These are phyloP conservation scores for Bellardia pandia DNA, from an alignment of 2,888 invertebrate genomes.

Conservation along the genomic window DNA sequence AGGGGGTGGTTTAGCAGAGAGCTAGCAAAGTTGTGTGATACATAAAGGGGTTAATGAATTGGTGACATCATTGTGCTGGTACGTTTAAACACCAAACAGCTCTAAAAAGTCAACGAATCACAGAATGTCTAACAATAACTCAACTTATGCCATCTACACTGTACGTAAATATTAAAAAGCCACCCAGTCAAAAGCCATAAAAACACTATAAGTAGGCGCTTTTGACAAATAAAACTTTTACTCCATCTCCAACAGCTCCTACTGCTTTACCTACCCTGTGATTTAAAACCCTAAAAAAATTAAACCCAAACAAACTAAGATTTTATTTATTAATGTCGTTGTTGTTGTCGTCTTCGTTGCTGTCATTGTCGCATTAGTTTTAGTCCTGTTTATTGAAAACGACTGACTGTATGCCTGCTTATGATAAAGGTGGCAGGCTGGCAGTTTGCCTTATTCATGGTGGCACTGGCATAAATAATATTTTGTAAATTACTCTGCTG, in stretches of 20 bases:
- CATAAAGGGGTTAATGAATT: constrained; percentile 57
- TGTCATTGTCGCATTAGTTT: constrained; percentile 43
- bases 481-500: constrained; percentile 73
- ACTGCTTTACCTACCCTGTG: background rate
- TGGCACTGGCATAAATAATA: constrained; percentile 70
- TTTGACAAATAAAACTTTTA: constrained; percentile 51
- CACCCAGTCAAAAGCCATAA: constrained; percentile 30
- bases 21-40: background rate
- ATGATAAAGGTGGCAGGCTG: background rate
- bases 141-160: background rate
- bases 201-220: constrained; percentile 59
- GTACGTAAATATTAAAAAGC: background rate
- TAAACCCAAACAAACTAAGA: constrained; percentile 39
- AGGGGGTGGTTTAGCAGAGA: constrained; percentile 35
- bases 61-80: constrained; percentile 72
- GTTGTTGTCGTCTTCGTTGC: constrained; percentile 23
- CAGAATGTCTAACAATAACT: constrained; percentile 13
- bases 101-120: constrained; percentile 44
- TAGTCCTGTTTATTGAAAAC: constrained; percentile 54
- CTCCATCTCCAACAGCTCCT: constrained; percentile 14
- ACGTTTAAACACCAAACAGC: constrained; percentile 52
- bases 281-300: constrained; percentile 24
- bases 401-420: constrained; percentile 16
- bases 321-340: constrained; percentile 70
- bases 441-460: background rate